Evolutionary conservation across 2,888 invertebrate species (phyloP).

Genomic region (Agrochola circellaris): DNA sequence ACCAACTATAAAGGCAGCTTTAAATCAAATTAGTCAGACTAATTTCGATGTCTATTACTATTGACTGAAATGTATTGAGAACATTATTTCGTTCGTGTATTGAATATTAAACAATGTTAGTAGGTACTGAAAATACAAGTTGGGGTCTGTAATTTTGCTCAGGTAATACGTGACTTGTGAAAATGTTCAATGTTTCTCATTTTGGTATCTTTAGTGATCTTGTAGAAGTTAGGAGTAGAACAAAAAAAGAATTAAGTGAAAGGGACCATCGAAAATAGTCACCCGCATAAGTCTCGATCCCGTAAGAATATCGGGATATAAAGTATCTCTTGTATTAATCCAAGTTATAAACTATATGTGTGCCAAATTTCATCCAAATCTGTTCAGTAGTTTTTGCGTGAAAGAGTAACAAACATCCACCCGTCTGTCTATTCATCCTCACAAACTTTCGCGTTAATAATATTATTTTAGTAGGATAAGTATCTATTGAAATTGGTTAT

Average conservation of each 20-base stretch:
- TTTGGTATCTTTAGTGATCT: slow-evolving; percentile 13
- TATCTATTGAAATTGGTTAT: not conserved
- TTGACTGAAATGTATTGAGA: slow-evolving; percentile 57
- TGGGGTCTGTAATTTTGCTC: slow-evolving; percentile 36
- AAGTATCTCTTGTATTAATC: too few relatives aligned
- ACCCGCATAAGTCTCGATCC: too few relatives aligned
- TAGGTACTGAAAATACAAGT: slow-evolving; percentile 16
- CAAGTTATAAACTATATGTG: too few relatives aligned
- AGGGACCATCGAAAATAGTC: not conserved
- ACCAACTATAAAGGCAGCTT: slow-evolving; percentile 36
- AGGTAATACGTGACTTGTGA: slow-evolving; percentile 46
- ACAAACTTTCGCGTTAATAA: too few relatives aligned
- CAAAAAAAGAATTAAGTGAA: slow-evolving; percentile 1
- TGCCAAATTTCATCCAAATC: too few relatives aligned
- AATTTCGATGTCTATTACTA: slow-evolving; percentile 57
- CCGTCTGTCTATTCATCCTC: too few relatives aligned
- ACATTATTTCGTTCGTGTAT: slow-evolving; percentile 57
- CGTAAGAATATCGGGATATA: too few relatives aligned
- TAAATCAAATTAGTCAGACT: slow-evolving; percentile 62
- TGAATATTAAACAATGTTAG: slow-evolving; percentile 50
- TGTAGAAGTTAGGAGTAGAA: not conserved
- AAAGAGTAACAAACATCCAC: too few relatives aligned
- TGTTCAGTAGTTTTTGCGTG: too few relatives aligned
- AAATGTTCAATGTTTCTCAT: slow-evolving; percentile 20
- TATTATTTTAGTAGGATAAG: not conserved